phyloP scores from a whole-genome alignment of 1,140 invertebrate genomes.

The Leguminivora glycinivorella region DNA sequence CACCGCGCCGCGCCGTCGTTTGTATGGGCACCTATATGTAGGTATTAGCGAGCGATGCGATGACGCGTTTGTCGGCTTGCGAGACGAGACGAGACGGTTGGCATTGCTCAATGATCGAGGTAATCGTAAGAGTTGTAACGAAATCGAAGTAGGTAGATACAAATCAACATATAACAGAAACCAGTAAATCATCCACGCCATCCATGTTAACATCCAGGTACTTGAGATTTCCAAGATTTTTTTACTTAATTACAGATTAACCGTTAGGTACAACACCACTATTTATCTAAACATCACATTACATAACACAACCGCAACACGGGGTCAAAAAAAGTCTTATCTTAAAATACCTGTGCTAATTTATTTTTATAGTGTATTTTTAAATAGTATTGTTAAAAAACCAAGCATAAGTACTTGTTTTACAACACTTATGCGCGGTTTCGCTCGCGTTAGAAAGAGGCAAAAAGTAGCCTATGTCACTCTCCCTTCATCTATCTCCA shows the following conservation, averaged over 20 bases:
- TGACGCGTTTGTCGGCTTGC: conserved; percentile 77
- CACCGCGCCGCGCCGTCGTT: conserved; percentile 59
- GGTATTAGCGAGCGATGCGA: conserved; percentile 75
- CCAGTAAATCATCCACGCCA: background rate
- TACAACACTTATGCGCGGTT: too few relatives aligned
- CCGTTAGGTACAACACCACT: too few relatives aligned
- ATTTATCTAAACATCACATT: too few relatives aligned
- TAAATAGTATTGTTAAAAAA: too few relatives aligned
- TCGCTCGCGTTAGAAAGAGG: too few relatives aligned
- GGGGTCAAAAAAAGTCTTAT: too few relatives aligned
- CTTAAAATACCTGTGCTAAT: too few relatives aligned
- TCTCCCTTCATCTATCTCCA: too few relatives aligned
- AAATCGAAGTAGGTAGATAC: conserved; percentile 47
- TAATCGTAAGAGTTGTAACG: conserved; percentile 63
- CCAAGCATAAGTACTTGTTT: too few relatives aligned
- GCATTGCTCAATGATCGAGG: conserved; percentile 78
- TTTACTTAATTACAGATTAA: background rate
- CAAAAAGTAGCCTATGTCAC: too few relatives aligned
- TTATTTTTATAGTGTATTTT: too few relatives aligned
- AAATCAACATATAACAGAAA: background rate
- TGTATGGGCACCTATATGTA: conserved; percentile 75
- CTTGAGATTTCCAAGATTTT: background rate
- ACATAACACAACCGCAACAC: too few relatives aligned
- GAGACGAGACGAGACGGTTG: conserved; percentile 78
- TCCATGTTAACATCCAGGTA: background rate